Evolutionary conservation across 2,113 vertebrate species (phyloP).

Genomic region (Eurypyga helias): DNA sequence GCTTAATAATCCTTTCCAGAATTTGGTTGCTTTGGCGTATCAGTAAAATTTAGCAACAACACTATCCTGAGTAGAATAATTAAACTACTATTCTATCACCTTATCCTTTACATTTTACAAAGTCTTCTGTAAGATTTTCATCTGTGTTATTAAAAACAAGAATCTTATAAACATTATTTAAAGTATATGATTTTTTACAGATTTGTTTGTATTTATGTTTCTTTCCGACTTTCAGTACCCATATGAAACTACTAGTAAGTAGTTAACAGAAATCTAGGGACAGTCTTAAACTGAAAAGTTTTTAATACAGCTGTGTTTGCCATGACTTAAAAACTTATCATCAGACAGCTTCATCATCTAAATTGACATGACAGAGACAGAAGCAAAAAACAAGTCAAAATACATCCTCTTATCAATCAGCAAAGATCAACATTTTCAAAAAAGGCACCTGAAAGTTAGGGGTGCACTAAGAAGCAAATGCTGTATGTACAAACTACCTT

Average conservation of each 20-base stretch:
- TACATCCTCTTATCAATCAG: not conserved
- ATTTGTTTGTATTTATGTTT: not conserved
- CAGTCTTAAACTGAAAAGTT: not conserved
- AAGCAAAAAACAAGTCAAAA: not conserved
- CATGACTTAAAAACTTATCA: not conserved
- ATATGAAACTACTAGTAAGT: not conserved
- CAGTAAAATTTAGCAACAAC: not conserved
- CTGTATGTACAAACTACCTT: not conserved
- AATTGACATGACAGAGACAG: not conserved
- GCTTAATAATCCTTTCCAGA: not conserved
- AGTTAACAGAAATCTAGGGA: not conserved
- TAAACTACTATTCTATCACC: not conserved
- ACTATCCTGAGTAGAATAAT: not conserved
- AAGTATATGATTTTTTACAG: not conserved
- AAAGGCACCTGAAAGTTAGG: not conserved
- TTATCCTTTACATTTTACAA: not conserved
- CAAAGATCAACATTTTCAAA: not conserved
- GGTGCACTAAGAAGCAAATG: not conserved
- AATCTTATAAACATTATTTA: not conserved
- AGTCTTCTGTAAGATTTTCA: not conserved
- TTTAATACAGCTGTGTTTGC: not conserved
- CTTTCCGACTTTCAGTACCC: not conserved
- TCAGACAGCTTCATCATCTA: not conserved
- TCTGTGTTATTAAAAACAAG: not conserved
- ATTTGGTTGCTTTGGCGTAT: not conserved